A percentile compares a stretch with the other conserved stretches of the same genome.
phyloP scores from a whole-genome alignment of 2,888 invertebrate genomes.

The Sceliomorpha sp. region DNA sequence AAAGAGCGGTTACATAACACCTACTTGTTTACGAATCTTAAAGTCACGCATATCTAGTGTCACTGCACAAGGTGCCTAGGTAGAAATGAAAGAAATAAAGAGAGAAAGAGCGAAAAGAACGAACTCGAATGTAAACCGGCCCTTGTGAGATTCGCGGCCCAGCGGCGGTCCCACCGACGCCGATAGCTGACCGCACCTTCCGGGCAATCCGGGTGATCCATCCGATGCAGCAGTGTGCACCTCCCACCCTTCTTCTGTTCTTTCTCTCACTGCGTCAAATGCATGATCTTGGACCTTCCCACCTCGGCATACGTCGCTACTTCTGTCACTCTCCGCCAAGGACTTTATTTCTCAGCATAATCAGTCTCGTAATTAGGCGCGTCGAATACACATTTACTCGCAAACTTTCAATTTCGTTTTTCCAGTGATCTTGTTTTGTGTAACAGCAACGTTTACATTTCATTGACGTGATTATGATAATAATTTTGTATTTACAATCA shows the following conservation, averaged over 20 bases:
- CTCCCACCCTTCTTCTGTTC: constrained; percentile 52
- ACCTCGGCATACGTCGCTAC: constrained; percentile 58
- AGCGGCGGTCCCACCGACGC: constrained; percentile 77
- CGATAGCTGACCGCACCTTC: constrained; percentile 79
- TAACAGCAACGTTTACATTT: not conserved
- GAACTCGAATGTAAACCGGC: constrained; percentile 79
- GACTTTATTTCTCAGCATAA: constrained; percentile 59
- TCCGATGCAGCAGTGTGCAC: constrained; percentile 49
- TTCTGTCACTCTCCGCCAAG: constrained; percentile 60
- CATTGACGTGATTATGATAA: too few species aligned
- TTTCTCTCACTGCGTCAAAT: constrained; percentile 23
- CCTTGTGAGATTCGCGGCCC: constrained; percentile 79
- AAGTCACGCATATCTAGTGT: constrained; percentile 71
- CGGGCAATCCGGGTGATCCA: constrained; percentile 72
- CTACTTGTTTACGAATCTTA: constrained; percentile 60
- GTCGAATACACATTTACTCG: constrained; percentile 38
- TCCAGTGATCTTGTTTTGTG: not conserved
- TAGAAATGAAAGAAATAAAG: constrained; percentile 61
- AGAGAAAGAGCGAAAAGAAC: constrained; percentile 66
- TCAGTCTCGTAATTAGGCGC: constrained; percentile 72
- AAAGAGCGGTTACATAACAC: constrained; percentile 66
- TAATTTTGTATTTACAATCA: too few species aligned
- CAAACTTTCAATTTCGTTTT: constrained; percentile 18
- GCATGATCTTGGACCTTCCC: constrained; percentile 60
- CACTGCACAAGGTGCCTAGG: constrained; percentile 53